Evolutionary conservation across 2,888 invertebrate genomes (phyloP).

Genomic region (Argyra leucocephala): DNA sequence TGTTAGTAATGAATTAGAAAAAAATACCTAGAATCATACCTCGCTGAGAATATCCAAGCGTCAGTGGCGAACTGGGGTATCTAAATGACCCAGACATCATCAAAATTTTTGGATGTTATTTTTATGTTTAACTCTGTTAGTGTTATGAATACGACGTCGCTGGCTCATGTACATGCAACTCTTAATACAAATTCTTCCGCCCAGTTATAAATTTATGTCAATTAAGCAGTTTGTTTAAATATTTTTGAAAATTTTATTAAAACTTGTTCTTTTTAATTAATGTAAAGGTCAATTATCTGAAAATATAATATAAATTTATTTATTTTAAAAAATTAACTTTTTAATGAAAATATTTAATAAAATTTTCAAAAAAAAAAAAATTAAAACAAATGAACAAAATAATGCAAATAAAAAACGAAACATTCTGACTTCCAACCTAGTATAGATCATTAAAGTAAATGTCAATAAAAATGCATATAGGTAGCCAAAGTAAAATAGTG

Average conservation of each 20-base stretch:
- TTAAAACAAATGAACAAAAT: too few relatives aligned
- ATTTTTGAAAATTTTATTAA: too few relatives aligned
- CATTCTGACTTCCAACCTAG: too few relatives aligned
- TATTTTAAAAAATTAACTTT: too few relatives aligned
- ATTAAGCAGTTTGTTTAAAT: too few relatives aligned
- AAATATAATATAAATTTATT: background rate
- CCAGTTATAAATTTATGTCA: background rate
- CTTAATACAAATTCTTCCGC: background rate
- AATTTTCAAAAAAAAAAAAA: too few relatives aligned
- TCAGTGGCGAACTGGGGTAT: conserved; percentile 1
- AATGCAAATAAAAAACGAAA: too few relatives aligned
- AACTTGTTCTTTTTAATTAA: background rate
- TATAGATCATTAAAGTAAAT: too few relatives aligned
- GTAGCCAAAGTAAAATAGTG: too few relatives aligned
- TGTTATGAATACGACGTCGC: background rate
- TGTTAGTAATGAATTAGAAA: background rate
- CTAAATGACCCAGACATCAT: conserved; percentile 1
- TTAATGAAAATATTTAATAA: too few relatives aligned
- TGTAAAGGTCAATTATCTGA: background rate
- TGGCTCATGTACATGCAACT: conserved; percentile 1
- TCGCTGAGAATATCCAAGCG: conserved; percentile 1
- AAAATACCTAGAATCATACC: background rate
- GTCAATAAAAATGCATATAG: too few relatives aligned
- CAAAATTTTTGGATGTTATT: background rate
- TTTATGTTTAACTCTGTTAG: background rate